Conservation (phyloP, 2,888 invertebrate species). For the Pecten maximus region DNA sequence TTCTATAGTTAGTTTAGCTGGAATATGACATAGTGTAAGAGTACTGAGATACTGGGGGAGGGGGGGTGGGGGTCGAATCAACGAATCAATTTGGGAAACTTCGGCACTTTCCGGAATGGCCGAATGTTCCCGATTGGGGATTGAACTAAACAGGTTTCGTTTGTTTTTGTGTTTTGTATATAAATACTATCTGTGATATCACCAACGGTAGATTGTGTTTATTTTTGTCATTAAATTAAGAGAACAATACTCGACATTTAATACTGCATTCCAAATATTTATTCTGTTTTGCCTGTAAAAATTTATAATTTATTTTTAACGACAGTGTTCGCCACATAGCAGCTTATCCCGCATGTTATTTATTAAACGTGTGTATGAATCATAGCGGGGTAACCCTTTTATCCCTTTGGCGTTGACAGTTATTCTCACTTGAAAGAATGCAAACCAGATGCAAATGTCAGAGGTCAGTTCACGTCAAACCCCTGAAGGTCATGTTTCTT, state of each 20-base stretch:
- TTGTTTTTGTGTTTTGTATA: too few species aligned
- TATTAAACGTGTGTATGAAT: neutral
- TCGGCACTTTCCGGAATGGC: too few species aligned
- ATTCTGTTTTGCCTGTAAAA: neutral
- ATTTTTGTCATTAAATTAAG: too few species aligned
- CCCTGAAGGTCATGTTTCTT: neutral
- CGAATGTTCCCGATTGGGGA: too few species aligned
- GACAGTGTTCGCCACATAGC: neutral
- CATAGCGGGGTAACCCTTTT: neutral
- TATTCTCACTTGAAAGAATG: constrained; percentile 2
- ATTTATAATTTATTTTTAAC: neutral
- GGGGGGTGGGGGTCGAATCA: too few species aligned
- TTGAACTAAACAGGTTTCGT: too few species aligned
- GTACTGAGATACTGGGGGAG: too few species aligned
- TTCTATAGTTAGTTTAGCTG: too few species aligned
- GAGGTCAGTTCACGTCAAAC: neutral
- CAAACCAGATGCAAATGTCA: constrained; percentile 23
- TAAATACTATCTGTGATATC: too few species aligned
- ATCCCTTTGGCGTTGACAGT: neutral
- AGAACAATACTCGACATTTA: neutral
- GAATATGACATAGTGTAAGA: too few species aligned
- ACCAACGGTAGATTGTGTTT: too few species aligned
- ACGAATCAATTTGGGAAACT: too few species aligned
- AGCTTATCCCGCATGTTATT: neutral
- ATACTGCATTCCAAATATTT: neutral